These are phyloP conservation scores for Vimba vimba DNA, from an alignment of 2,113 vertebrate genomes.

Conservation along the genomic window DNA sequence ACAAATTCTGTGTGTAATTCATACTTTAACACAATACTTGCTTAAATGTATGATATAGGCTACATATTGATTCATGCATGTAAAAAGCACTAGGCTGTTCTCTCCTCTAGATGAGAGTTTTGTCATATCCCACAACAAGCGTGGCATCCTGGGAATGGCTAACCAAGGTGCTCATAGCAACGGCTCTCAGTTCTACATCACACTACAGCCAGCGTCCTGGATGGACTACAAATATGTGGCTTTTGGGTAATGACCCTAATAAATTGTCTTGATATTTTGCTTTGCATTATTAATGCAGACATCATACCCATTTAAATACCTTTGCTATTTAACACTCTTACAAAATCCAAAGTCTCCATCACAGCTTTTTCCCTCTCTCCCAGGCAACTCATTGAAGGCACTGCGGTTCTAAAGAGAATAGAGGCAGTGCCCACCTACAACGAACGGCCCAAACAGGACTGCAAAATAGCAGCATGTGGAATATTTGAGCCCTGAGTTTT, in stretches of 20 bases:
- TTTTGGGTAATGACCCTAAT: slow-evolving; percentile 80
- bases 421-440: slow-evolving; percentile 79
- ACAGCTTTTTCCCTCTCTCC: slow-evolving; percentile 30
- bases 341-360: background rate
- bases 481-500: slow-evolving; percentile 64
- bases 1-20: background rate
- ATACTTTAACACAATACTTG: background rate
- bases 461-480: slow-evolving; percentile 80
- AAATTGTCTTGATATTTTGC: background rate
- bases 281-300: background rate
- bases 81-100: background rate
- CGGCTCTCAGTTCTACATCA: slow-evolving; percentile 89
- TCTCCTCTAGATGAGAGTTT: slow-evolving; percentile 84
- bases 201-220: slow-evolving; percentile 82
- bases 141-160: slow-evolving; percentile 85
- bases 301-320: background rate
- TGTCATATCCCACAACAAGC: slow-evolving; percentile 80
- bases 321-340: background rate
- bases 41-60: background rate
- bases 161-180: slow-evolving; percentile 89
- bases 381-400: slow-evolving; percentile 86
- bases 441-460: slow-evolving; percentile 79
- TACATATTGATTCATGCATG: background rate
- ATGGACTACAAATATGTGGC: slow-evolving; percentile 87
- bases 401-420: slow-evolving; percentile 78